Base-by-base conservation (phyloP, 2,888 invertebrate genomes). In the Caradrina kadenii region DNA sequence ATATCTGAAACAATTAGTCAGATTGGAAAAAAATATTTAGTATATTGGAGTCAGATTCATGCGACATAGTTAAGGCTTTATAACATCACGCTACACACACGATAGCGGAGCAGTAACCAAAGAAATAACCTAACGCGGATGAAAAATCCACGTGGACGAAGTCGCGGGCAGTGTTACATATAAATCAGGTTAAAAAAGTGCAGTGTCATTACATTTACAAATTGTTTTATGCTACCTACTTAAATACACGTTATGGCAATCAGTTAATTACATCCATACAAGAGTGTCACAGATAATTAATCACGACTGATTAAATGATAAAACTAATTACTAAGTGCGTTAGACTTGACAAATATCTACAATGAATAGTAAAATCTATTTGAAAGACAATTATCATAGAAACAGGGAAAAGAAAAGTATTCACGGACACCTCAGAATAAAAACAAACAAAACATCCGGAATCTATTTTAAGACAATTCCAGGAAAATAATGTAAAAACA, bases 381-480 rank as follows among this genome's bases (percentile, higher is more conserved):
- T 63, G 8, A 54, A 54, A 21, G 17, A 31, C 39, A 31, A 10
- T 21, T 22, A 11, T 17, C 26, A 31, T 22, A 55, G 31, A 66
- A 49, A 66, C 54, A 17, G 13, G 13, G 22, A 52, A 22, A 73
- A 19, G 39, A n/a, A 1, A 22, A 35, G 19, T 39, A 63, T 35
- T 45, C 11, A 52, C 45, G 8, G 22, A 35, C 7, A 3, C 15
- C 39, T 58, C n/a, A 45, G 49, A 22, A 53, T 48, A 52, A 42
- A 17, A 59, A 26, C 4, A 15, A 45, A 45, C 11, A 53, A 17
- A 21, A n/a, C n/a, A 39, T n/a, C 13, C 15, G 3, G 42, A 19
- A 66, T 55, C 31, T 65, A 65, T 66, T 74, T 70, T 13, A 21
- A 31, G 35, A 67, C 11, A 67, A 67, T 39, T 55, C 15, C 50